A percentile compares a stretch with the other conserved stretches of the same genome.
Conservation (phyloP, 2,797 vertebrate species). For the Danio albolineatus region DNA sequence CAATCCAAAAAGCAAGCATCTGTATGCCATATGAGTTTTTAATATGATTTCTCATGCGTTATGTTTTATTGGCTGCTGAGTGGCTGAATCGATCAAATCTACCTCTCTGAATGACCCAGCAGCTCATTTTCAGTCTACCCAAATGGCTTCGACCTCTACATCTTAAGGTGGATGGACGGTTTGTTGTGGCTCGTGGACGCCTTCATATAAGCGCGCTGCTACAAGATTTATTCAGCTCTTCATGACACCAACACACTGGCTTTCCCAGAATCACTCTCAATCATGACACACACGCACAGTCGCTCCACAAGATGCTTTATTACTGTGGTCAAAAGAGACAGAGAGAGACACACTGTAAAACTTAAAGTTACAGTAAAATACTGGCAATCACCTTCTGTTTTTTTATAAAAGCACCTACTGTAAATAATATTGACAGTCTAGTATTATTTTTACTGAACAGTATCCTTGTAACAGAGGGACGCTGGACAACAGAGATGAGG, state of each 20-base stretch:
- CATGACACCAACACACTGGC: conserved; percentile 44
- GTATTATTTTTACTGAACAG: too few species aligned
- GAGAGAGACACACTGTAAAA: neutral
- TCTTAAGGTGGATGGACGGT: conserved; percentile 34
- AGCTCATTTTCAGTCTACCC: conserved; percentile 22
- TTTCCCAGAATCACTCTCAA: conserved; percentile 43
- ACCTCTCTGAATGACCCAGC: conserved; percentile 29
- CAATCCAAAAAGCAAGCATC: neutral
- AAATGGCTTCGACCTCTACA: conserved; percentile 33
- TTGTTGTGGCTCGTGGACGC: conserved; percentile 36
- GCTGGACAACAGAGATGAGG: too few species aligned
- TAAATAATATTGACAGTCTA: too few species aligned
- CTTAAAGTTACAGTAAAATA: too few species aligned
- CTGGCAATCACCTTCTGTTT: too few species aligned
- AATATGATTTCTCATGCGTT: conserved; percentile 17
- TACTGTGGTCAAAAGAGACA: conserved; percentile 7
- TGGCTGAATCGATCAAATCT: conserved; percentile 30
- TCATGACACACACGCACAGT: conserved; percentile 26
- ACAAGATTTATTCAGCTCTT: conserved; percentile 47
- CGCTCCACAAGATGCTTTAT: conserved; percentile 30
- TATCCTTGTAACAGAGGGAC: too few species aligned
- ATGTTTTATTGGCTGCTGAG: conserved; percentile 42
- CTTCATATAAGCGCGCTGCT: conserved; percentile 44
- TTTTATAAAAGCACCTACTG: too few species aligned
- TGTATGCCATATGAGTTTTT: neutral